phyloP scores from a whole-genome alignment of 2,888 invertebrate species.

The Bombyx huttoni region DNA sequence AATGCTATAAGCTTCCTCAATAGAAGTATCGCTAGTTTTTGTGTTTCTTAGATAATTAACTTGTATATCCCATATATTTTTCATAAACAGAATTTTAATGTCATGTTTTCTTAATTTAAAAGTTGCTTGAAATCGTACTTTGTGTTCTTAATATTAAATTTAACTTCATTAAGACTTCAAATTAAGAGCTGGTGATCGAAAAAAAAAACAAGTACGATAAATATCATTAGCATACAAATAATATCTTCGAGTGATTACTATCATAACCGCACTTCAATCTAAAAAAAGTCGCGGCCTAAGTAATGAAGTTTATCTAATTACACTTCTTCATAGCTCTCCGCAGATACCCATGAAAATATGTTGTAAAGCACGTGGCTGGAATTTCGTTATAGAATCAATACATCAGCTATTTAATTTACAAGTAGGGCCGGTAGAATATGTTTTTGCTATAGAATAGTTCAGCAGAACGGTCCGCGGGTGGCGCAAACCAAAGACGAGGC shows the following conservation, averaged over 20 bases:
- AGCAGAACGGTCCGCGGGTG: conserved; percentile 50
- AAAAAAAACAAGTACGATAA: no score
- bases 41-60: no score
- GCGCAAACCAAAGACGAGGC: conserved; percentile 42
- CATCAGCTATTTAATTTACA: conserved; percentile 30
- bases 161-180: no score
- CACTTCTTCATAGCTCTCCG: neutral
- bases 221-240: neutral
- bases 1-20: no score
- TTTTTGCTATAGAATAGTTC: conserved; percentile 36
- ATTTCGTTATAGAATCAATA: conserved; percentile 12
- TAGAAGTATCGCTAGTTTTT: no score
- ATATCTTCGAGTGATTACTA: neutral
- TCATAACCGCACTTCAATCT: neutral
- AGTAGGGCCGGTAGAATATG: conserved; percentile 32
- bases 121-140: no score
- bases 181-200: no score
- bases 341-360: conserved; percentile 8
- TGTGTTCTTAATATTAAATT: no score
- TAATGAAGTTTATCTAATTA: neutral
- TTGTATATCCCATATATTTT: no score
- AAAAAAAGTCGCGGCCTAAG: neutral
- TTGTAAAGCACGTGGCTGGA: conserved; percentile 20
- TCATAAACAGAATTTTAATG: no score
- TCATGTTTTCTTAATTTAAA: no score